Conservation (phyloP, 2,797 vertebrate species). For the Thunnus albacares region DNA sequence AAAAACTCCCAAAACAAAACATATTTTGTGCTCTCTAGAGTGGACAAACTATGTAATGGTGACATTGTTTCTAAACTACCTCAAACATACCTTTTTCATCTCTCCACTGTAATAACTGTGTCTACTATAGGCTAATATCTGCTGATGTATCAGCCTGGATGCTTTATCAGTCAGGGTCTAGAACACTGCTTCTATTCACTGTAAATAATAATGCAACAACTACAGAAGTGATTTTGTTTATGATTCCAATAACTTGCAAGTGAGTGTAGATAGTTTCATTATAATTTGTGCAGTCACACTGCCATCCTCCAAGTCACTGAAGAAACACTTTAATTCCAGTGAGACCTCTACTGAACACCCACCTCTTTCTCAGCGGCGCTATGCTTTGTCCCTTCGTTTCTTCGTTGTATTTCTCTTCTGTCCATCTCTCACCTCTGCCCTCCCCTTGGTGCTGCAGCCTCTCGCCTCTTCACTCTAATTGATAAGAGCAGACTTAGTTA, state of each 20-base stretch:
- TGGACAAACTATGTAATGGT: neutral
- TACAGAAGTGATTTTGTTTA: neutral
- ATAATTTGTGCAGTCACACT: conserved; percentile 9
- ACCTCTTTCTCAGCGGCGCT: neutral
- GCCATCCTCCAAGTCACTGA: neutral
- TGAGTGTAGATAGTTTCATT: neutral
- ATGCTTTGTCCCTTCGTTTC: neutral
- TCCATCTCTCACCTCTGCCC: conserved; percentile 66
- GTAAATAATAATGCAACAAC: neutral
- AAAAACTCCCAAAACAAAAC: no score
- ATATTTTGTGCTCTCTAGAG: no score
- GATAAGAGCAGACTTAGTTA: conserved; percentile 85
- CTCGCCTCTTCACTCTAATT: conserved; percentile 78
- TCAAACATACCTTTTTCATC: neutral
- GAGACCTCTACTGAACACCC: conserved; percentile 22
- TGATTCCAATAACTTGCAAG: neutral
- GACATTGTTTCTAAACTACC: neutral
- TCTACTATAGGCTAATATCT: neutral
- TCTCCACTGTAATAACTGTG: no score
- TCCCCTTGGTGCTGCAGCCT: conserved; percentile 41
- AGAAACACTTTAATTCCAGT: neutral
- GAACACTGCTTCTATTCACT: neutral
- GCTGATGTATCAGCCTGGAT: neutral
- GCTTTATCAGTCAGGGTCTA: neutral
- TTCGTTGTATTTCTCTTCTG: conserved; percentile 27